phyloP scores from a whole-genome alignment of 2,888 invertebrate species.

The Gnatocerus cornutus region DNA sequence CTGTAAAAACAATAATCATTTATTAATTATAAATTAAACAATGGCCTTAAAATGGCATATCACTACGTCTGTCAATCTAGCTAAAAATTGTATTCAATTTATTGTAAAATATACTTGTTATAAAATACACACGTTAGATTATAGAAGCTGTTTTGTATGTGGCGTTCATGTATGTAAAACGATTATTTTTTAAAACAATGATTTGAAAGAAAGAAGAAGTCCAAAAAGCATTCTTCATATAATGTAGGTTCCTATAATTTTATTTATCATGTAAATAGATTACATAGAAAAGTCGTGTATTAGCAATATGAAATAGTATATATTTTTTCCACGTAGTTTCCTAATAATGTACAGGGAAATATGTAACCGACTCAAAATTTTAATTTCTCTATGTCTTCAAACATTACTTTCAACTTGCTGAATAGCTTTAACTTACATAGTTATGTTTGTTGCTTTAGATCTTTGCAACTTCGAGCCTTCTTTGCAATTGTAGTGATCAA shows the following conservation, averaged over 20 bases:
- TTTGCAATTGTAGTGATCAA: slow-evolving; percentile 3
- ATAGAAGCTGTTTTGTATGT: slow-evolving; percentile 23
- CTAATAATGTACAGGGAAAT: slow-evolving; percentile 40
- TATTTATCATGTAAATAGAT: slow-evolving; percentile 63
- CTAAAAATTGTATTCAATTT: slow-evolving; percentile 51
- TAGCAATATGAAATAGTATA: slow-evolving; percentile 69
- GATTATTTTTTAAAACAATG: slow-evolving; percentile 9
- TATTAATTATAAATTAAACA: slow-evolving; percentile 58
- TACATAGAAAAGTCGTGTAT: slow-evolving; percentile 70
- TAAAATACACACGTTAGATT: slow-evolving; percentile 20
- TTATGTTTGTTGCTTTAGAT: slow-evolving; percentile 31
- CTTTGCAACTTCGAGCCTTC: neutral
- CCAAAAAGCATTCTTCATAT: slow-evolving; percentile 34
- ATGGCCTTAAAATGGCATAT: slow-evolving; percentile 66
- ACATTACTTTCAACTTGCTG: slow-evolving; percentile 33
- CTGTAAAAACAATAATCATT: slow-evolving; percentile 67
- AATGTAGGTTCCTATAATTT: slow-evolving; percentile 41
- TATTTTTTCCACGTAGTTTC: slow-evolving; percentile 47
- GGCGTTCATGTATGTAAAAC: slow-evolving; percentile 17
- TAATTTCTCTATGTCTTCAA: slow-evolving; percentile 22
- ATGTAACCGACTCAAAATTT: slow-evolving; percentile 25
- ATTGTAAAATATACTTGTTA: slow-evolving; percentile 47
- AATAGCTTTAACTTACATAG: slow-evolving; percentile 40
- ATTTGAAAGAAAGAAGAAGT: slow-evolving; percentile 25
- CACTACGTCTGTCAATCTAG: slow-evolving; percentile 67